These are phyloP conservation scores for Eledona agricola DNA, from an alignment of 2,888 invertebrate genomes.

Conservation along the genomic window DNA sequence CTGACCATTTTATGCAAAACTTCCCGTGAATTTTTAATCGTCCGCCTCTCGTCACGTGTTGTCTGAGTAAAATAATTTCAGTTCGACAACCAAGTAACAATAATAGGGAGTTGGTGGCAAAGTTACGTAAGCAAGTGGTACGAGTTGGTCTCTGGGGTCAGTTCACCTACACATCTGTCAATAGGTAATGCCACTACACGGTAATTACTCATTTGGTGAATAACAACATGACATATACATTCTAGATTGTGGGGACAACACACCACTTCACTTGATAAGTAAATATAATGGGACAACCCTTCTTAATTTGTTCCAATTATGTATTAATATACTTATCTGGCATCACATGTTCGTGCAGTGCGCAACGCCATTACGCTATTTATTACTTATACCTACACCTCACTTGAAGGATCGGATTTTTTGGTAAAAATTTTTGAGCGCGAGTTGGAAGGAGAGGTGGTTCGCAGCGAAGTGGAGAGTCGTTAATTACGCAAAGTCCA, in stretches of 20 bases:
- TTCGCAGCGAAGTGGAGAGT: no score
- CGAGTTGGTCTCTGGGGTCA: constrained; percentile 52
- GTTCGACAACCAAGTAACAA: not conserved
- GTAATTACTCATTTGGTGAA: constrained; percentile 61
- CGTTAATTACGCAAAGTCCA: constrained; percentile 30
- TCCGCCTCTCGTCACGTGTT: not conserved
- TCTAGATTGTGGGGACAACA: constrained; percentile 48
- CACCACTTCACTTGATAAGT: constrained; percentile 47
- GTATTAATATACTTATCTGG: constrained; percentile 18
- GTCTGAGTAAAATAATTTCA: not conserved
- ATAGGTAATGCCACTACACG: constrained; percentile 57
- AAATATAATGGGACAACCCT: constrained; percentile 45
- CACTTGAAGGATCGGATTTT: no score
- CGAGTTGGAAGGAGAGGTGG: no score
- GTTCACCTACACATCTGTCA: constrained; percentile 59
- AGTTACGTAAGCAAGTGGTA: constrained; percentile 45
- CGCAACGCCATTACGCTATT: no score
- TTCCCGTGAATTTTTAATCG: no score
- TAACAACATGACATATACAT: constrained; percentile 61
- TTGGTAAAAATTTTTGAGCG: no score
- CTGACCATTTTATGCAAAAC: no score
- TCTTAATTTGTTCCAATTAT: constrained; percentile 36
- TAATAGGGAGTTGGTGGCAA: constrained; percentile 20
- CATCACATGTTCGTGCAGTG: constrained; percentile 24
- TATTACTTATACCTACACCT: no score